These are phyloP conservation scores for Amphiura filiformis DNA, from an alignment of 35 echinoderm and acorn worm species.

Conservation along the genomic window DNA sequence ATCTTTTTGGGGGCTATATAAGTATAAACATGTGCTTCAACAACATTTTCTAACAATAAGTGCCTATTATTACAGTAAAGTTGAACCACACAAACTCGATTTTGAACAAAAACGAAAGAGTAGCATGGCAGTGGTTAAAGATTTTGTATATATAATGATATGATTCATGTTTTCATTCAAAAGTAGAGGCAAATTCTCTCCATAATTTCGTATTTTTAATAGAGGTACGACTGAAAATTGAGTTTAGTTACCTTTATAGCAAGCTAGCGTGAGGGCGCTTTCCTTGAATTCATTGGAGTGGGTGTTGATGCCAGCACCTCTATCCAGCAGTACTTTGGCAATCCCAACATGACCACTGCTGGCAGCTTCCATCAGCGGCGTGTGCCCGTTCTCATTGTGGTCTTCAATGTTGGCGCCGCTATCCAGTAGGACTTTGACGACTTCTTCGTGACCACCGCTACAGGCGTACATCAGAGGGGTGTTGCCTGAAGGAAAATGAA, in stretches of 20 bases:
- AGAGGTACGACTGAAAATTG: too few species aligned
- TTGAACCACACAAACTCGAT: too few species aligned
- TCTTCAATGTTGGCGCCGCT: constrained; percentile 90
- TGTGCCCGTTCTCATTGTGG: constrained; percentile 97
- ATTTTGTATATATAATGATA: too few species aligned
- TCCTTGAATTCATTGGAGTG: constrained; percentile 99
- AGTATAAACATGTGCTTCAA: too few species aligned
- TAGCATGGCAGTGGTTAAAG: too few species aligned
- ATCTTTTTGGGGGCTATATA: too few species aligned
- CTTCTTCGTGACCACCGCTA: constrained; percentile 83
- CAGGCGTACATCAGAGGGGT: constrained; percentile 97
- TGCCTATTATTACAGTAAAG: too few species aligned
- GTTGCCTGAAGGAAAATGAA: constrained; percentile 51
- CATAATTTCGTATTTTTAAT: too few species aligned
- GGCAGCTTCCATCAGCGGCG: constrained; percentile 93
- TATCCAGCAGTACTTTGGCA: constrained; percentile 72
- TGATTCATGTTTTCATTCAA: too few species aligned
- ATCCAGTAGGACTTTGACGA: constrained; percentile 79
- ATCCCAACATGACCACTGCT: constrained; percentile 89
- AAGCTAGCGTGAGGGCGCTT: constrained; percentile 88
- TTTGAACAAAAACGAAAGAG: too few species aligned
- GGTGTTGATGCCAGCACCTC: constrained; percentile 87
- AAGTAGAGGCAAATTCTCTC: too few species aligned
- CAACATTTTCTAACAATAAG: too few species aligned
- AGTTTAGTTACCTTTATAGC: constrained; percentile 98